Evolutionary conservation across 23 tunicate species (phyloP).

Genomic region (Styela plicata): DNA sequence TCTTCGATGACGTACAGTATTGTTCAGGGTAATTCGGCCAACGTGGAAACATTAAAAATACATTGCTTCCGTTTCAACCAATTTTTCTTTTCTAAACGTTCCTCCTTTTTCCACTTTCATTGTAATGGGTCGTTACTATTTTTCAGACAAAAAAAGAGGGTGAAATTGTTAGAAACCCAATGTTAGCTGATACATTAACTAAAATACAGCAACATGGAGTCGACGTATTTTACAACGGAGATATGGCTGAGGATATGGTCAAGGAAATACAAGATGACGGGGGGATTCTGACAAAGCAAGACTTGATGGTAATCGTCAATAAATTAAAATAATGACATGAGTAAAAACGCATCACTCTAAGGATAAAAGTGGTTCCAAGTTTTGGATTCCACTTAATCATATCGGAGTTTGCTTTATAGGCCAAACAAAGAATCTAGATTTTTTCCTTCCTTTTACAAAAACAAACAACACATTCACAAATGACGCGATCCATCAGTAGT

Average conservation of each 20-base stretch:
- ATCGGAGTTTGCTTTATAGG: no score
- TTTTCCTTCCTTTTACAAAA: no score
- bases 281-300: slow-evolving; percentile 12
- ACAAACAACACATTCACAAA: no score
- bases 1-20: no score
- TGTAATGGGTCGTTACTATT: no score
- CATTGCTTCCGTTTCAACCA: neutral
- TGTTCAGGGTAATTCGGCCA: neutral
- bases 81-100: neutral
- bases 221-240: slow-evolving; percentile 44
- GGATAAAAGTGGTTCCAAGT: neutral
- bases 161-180: slow-evolving; percentile 43
- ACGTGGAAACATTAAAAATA: neutral
- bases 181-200: slow-evolving; percentile 54
- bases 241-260: slow-evolving; percentile 34
- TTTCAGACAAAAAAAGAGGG: slow-evolving; percentile 31
- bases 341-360: neutral
- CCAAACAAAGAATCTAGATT: neutral
- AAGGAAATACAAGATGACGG: slow-evolving; percentile 32
- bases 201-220: slow-evolving; percentile 40
- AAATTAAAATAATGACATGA: neutral
- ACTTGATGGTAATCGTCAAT: slow-evolving; percentile 35
- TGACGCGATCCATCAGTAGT: no score
- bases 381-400: no score
- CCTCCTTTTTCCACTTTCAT: neutral